Base-by-base conservation (phyloP, 1,140 invertebrate genomes). In the Apis laboriosa region DNA sequence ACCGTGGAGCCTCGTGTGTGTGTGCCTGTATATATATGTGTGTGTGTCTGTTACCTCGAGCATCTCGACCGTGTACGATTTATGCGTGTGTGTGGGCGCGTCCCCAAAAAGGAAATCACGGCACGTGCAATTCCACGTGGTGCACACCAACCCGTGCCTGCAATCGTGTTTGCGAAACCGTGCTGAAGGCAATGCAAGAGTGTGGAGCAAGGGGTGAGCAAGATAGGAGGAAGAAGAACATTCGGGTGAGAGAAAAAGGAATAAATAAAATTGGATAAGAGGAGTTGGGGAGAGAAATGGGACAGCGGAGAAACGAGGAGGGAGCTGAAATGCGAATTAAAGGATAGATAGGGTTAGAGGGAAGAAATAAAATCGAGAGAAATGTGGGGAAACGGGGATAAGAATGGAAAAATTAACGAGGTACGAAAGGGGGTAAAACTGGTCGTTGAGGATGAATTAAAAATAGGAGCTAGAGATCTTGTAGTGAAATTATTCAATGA, bases 81-180 rank as follows among this genome's bases (percentile, higher is more conserved):
- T 28, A n/a, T 43, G 15, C 61, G 34, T 0, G 34, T 43, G 5
- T 43, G 34, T 43, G 34, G 34, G 21, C 24, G n/a, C n/a, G 43
- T 51, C 43, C 43, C 34, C 19, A 56, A 61, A 21, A 49, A 28
- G 60, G 17, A 53, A 56, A 49, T 28, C 61, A 21, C 51, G 71
- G 61, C 79, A 77, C 64, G 64, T 77, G 71, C 67, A 75, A 80
- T 74, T 80, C 28, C 78, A 74, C 78, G 70, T 72, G 60, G 68
- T 73, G 19, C 61, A 43, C 55, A 75, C 8, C 72, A 24, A 13
- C 64, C 34, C 49, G 55, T 49, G 53, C 19, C 24, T 24, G 17
- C 28, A 43, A 68, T 77, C 55, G 64, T 77, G 64, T 82, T 82
- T 70, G 43, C 19, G 63, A 28, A 61, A 60, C 24, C 55, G 55